Evolutionary conservation across 1,140 invertebrate genomes (phyloP).

Genomic region (Tetramorium alpestre): DNA sequence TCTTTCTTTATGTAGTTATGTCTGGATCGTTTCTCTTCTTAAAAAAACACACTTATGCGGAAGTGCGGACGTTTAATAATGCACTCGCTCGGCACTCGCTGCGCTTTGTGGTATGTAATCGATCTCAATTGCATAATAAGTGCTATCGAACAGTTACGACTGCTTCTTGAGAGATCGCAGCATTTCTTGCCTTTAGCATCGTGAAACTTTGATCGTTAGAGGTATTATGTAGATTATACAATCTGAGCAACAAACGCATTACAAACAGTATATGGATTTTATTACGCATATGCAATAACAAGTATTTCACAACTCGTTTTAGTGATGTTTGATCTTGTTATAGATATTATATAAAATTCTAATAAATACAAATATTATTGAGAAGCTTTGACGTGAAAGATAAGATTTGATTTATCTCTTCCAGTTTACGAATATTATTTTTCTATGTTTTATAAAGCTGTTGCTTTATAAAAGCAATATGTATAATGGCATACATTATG

Average conservation of each 20-base stretch:
- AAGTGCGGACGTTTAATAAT: constrained; percentile 1
- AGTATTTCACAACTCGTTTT: neutral
- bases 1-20: neutral
- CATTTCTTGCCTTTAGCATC: neutral
- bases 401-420: constrained; percentile 6
- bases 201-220: neutral
- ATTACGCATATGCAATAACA: neutral
- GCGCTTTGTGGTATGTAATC: neutral
- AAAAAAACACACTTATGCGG: neutral
- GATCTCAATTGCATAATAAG: constrained; percentile 25
- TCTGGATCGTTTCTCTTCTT: neutral
- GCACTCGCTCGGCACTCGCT: neutral
- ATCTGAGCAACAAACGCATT: neutral
- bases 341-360: neutral
- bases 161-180: neutral
- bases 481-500: neutral
- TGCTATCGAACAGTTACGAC: neutral
- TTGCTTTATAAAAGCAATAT: neutral
- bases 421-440: neutral
- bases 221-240: neutral
- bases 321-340: neutral
- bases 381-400: neutral
- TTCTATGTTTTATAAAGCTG: neutral
- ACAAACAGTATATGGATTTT: neutral
- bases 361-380: neutral